phyloP scores from a whole-genome alignment of 2,113 vertebrate species.

The Odobenus rosmarus region DNA sequence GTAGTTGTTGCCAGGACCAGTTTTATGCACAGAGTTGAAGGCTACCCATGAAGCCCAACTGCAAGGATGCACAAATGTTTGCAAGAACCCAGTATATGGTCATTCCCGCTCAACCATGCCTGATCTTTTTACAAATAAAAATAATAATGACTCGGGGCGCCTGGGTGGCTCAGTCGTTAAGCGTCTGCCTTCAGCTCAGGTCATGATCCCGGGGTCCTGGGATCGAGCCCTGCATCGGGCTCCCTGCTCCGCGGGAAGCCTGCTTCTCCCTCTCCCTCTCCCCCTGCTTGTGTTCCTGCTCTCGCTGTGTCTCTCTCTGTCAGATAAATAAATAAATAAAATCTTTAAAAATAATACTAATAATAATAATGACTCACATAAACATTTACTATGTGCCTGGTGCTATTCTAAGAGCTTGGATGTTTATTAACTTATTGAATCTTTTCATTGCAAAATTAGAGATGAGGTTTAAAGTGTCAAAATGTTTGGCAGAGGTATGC shows the following conservation, averaged over 20 bases:
- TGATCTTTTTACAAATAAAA: background rate
- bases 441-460: conserved; percentile 11
- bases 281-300: no score
- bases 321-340: no score
- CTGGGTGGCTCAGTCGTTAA: no score
- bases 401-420: background rate
- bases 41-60: background rate
- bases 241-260: no score
- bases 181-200: no score
- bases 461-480: background rate
- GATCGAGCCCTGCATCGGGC: no score
- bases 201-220: no score
- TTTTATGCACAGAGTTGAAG: background rate
- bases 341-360: background rate
- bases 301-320: no score
- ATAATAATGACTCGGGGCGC: background rate
- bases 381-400: background rate
- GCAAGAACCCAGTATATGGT: background rate
- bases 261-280: no score
- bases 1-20: background rate
- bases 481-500: background rate
- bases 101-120: background rate
- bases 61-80: background rate
- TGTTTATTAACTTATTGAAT: background rate
- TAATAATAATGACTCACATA: background rate